Evolutionary conservation across 2,797 vertebrate genomes (phyloP).

Genomic region (Glossophaga mutica): DNA sequence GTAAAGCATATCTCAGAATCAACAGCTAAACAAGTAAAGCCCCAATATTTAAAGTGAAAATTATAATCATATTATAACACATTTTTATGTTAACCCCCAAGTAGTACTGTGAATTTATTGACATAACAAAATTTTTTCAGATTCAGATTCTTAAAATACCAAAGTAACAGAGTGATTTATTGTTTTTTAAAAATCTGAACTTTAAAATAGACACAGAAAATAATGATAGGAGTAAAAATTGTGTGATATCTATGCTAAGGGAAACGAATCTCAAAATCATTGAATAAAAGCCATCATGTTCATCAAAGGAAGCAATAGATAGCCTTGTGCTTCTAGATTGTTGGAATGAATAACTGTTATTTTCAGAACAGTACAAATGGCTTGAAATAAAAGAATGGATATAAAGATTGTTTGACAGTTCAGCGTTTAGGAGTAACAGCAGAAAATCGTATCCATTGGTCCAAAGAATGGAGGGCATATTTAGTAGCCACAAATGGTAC

Average conservation of each 20-base stretch:
- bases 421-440: neutral
- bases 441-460: neutral
- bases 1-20: too few species aligned
- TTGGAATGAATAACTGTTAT: neutral
- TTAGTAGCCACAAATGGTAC: neutral
- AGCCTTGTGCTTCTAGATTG: neutral
- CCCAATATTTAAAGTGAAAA: neutral
- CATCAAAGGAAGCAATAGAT: neutral
- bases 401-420: neutral
- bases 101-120: neutral
- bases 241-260: neutral
- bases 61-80: neutral
- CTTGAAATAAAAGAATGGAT: neutral
- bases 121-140: neutral
- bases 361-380: neutral
- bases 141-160: neutral
- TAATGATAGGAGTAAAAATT: neutral
- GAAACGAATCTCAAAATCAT: neutral
- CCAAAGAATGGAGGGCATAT: neutral
- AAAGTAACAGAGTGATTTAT: neutral
- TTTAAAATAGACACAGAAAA: neutral
- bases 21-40: too few species aligned
- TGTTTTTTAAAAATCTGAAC: neutral
- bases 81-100: neutral
- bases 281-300: neutral